A percentile compares a stretch with the other conserved stretches of the same genome.
Evolutionary conservation across 2,888 invertebrate species (phyloP).

Genomic region (Apamea monoglypha): DNA sequence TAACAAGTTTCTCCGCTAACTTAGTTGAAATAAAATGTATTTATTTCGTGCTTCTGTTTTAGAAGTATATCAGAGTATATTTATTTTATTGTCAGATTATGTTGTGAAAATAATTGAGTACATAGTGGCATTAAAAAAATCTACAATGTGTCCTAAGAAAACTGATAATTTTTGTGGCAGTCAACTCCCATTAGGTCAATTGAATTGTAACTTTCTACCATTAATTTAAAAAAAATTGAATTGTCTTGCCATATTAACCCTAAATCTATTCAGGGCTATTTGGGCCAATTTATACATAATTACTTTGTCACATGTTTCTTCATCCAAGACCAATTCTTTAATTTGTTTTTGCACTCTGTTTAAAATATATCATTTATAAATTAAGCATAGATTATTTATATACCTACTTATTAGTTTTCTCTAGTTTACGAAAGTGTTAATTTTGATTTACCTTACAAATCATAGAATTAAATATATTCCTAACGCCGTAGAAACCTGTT

Average conservation of each 20-base stretch:
- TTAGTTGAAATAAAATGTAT: slow-evolving; percentile 16
- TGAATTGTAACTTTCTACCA: not conserved
- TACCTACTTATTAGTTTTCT: not conserved
- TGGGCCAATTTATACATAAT: not conserved
- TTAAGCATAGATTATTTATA: not conserved
- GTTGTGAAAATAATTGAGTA: not conserved
- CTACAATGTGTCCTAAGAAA: not conserved
- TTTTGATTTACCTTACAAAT: slow-evolving; percentile 5
- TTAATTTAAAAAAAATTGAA: not conserved
- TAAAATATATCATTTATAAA: not conserved
- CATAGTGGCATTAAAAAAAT: not conserved
- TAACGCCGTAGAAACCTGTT: slow-evolving; percentile 75
- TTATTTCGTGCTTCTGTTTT: not conserved
- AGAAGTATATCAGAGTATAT: not conserved
- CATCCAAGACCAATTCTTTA: not conserved
- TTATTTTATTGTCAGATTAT: not conserved
- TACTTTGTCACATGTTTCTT: not conserved
- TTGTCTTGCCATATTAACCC: not conserved
- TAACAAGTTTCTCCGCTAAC: slow-evolving; percentile 78
- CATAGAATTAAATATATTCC: slow-evolving; percentile 15
- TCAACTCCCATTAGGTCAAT: not conserved
- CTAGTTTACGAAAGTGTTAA: not conserved
- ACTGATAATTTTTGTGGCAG: not conserved
- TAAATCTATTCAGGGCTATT: not conserved
- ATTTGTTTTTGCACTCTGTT: not conserved